phyloP scores from a whole-genome alignment of 2,113 vertebrate genomes.

The Nibea coibor region DNA sequence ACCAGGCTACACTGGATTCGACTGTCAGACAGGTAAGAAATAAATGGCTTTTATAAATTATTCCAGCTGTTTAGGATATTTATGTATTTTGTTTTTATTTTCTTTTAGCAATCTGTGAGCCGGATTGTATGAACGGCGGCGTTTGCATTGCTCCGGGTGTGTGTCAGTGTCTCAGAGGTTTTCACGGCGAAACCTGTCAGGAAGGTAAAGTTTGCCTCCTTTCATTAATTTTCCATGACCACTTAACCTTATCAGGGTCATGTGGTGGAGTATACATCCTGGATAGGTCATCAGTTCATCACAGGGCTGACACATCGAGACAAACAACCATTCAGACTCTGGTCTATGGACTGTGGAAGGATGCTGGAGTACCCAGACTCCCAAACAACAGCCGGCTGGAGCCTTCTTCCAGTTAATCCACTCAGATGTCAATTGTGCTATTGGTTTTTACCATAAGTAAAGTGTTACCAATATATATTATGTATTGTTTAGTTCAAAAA shows the following conservation, averaged over 20 bases:
- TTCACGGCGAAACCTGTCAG: slow-evolving; percentile 77
- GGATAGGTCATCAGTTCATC: too few species aligned
- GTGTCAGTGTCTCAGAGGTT: slow-evolving; percentile 77
- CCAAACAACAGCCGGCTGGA: too few species aligned
- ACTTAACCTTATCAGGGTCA: too few species aligned
- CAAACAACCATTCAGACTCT: too few species aligned
- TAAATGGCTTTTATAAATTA: accelerated
- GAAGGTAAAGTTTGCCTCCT: slow-evolving; percentile 52
- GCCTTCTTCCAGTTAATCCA: background rate
- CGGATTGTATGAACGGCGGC: slow-evolving; percentile 63
- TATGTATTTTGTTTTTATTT: background rate
- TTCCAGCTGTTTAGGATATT: background rate
- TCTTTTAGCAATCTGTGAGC: slow-evolving; percentile 66
- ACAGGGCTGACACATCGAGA: too few species aligned
- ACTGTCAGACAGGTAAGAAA: slow-evolving; percentile 76
- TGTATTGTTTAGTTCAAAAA: too few species aligned
- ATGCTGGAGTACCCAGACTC: too few species aligned
- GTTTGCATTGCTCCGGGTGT: slow-evolving; percentile 65
- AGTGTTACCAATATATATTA: too few species aligned
- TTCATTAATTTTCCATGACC: background rate
- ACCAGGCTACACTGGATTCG: slow-evolving; percentile 71
- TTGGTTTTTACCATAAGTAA: background rate
- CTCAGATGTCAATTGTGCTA: background rate
- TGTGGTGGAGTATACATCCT: too few species aligned
- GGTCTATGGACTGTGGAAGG: too few species aligned